Evolutionary conservation across 2,113 vertebrate species (phyloP).

Genomic region (Andinoacara biseriatus): DNA sequence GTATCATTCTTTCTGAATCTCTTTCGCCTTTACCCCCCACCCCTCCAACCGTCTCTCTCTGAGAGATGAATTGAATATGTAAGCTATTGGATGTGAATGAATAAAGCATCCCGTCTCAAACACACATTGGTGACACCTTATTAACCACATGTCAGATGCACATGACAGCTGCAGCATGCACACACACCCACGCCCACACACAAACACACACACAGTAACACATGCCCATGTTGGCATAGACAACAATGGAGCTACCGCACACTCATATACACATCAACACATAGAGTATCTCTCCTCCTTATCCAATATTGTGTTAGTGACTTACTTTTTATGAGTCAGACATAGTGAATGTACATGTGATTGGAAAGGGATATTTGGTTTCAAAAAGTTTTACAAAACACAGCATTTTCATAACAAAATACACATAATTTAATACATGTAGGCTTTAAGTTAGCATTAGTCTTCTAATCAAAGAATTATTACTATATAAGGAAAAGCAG

Average conservation of each 20-base stretch:
- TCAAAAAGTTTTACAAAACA: constrained; percentile 12
- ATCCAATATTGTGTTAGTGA: constrained; percentile 43
- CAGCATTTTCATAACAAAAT: neutral
- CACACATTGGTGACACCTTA: constrained; percentile 80
- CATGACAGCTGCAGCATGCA: constrained; percentile 66
- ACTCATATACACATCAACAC: neutral
- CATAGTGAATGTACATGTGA: constrained; percentile 34
- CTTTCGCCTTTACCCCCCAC: constrained; percentile 29
- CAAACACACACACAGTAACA: constrained; percentile 16
- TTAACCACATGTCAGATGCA: constrained; percentile 80
- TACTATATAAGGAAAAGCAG: neutral
- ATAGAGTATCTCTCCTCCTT: constrained; percentile 46
- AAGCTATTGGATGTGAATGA: constrained; percentile 76
- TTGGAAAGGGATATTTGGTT: constrained; percentile 35
- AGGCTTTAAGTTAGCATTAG: neutral
- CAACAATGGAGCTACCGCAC: constrained; percentile 16
- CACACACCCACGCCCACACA: neutral
- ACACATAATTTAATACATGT: neutral
- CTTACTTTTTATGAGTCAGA: constrained; percentile 42
- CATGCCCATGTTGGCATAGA: constrained; percentile 16
- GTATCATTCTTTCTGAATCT: constrained; percentile 51
- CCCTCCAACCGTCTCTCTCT: constrained; percentile 27
- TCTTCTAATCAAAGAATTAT: neutral
- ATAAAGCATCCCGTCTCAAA: constrained; percentile 77
- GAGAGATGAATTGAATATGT: constrained; percentile 76